These are phyloP conservation scores for Drosophila repleta DNA, from an alignment of 1,140 invertebrate genomes.

Conservation along the genomic window DNA sequence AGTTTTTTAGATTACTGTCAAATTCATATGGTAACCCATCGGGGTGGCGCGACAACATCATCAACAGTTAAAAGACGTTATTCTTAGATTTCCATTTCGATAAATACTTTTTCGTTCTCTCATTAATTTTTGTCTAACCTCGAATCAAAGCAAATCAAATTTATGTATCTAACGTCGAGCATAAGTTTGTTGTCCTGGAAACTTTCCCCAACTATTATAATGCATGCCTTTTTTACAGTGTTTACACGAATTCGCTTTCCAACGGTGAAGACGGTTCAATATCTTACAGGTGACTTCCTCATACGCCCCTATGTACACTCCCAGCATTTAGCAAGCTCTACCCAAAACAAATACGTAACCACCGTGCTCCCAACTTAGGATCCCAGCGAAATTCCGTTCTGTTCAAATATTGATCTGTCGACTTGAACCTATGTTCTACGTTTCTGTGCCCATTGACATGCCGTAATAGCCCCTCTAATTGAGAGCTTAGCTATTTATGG, in stretches of 20 bases:
- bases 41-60: neutral
- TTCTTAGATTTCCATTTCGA: neutral
- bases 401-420: slow-evolving; percentile 49
- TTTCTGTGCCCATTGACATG: slow-evolving; percentile 36
- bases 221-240: slow-evolving; percentile 53
- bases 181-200: neutral
- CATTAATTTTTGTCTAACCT: neutral
- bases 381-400: slow-evolving; percentile 19
- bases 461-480: slow-evolving; percentile 57
- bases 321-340: slow-evolving; percentile 23
- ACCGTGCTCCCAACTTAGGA: neutral
- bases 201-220: slow-evolving; percentile 34
- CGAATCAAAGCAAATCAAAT: too few species aligned
- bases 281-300: slow-evolving; percentile 55
- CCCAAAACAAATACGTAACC: slow-evolving; percentile 40
- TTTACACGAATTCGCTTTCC: neutral
- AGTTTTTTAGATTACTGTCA: neutral
- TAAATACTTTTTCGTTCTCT: neutral
- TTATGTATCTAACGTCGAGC: neutral
- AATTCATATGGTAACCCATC: neutral
- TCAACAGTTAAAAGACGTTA: neutral
- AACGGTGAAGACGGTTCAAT: slow-evolving; percentile 15
- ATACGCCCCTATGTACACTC: slow-evolving; percentile 20
- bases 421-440: slow-evolving; percentile 23
- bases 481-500: slow-evolving; percentile 55